Evolutionary conservation across 2,113 vertebrate genomes (phyloP), one percentile per base, ranked within the genome.

Genomic region (Ginglymostoma cirratum): DNA sequence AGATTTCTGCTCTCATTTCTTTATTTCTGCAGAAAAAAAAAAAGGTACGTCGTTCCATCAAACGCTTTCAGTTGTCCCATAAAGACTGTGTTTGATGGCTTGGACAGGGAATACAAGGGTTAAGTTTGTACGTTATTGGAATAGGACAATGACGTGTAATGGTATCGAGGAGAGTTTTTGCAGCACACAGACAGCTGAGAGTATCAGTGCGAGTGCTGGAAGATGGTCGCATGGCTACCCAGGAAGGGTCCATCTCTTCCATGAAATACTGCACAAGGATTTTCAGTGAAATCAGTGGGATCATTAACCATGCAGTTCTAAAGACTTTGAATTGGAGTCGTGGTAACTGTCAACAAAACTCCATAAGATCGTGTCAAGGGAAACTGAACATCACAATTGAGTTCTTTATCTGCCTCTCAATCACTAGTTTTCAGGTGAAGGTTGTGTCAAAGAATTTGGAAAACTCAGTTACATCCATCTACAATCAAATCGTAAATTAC

Each of bases 1-100:
- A 97, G 96, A 96, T 97, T 97, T 96, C 96, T 96, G 96, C 97
- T 86, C 96, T 96, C 96, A 96, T 96, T 97, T 97, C 97, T 97
- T 80, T 80, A n/a, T 15, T 12, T n/a, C 76, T 80, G 6, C 19
- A 4, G n/a, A 80, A 80, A 14, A 15, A 45, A 2, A 10, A 80
- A 80, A 19, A 8, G 10, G 0, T n/a, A 12, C 38, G 34, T 80
- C n/a, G 30, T 80, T 15, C n/a, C n/a, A 34, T 80, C 34, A 80
- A 14, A 15, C 76, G 34, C 14, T 38, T 19, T 80, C n/a, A 80
- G n/a, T 80, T 80, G 76, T 38, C 76, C n/a, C 76, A 5, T 76
- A n/a, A 4, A n/a, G 76, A 34, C n/a, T 80, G 76, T 80, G 34
- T 80, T 80, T 80, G 34, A 80, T 2, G 34, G 34, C 2, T 80